phyloP scores from a whole-genome alignment of 2,888 invertebrate genomes.

The Ecdyonurus torrentis region DNA sequence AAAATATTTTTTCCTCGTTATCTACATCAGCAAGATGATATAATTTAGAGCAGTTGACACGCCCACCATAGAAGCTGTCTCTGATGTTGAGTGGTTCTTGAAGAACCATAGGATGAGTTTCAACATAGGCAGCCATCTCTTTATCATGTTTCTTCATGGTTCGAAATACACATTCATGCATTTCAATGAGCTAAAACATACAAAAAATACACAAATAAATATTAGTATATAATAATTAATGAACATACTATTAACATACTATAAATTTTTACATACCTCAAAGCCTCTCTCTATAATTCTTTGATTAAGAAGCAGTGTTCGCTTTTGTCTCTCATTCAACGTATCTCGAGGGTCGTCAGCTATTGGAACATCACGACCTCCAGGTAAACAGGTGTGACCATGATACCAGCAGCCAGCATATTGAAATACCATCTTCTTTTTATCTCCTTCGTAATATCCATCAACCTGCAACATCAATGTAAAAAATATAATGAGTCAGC shows the following conservation, averaged over 20 bases:
- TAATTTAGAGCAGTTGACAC: background rate
- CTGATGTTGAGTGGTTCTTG: background rate
- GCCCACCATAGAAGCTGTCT: slow-evolving; percentile 4
- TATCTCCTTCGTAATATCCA: background rate
- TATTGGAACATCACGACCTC: background rate
- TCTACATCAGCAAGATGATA: background rate
- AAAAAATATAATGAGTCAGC: background rate
- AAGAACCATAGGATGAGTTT: background rate
- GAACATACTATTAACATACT: too few species aligned
- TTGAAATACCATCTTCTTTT: background rate
- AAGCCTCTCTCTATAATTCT: background rate
- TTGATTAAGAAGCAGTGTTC: background rate
- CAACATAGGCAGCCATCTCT: background rate
- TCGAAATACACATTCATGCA: background rate
- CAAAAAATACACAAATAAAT: background rate
- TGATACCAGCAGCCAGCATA: background rate
- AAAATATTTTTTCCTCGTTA: background rate
- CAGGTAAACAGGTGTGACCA: background rate
- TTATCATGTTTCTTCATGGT: background rate
- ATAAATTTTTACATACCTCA: too few species aligned
- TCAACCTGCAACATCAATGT: background rate
- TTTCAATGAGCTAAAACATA: background rate
- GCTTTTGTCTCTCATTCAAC: background rate
- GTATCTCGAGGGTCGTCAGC: background rate
- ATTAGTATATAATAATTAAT: too few species aligned